A percentile compares a stretch with the other conserved stretches of the same genome.
Conservation (phyloP, 2,888 invertebrate genomes). For the Xestoiulus laeticollis region DNA sequence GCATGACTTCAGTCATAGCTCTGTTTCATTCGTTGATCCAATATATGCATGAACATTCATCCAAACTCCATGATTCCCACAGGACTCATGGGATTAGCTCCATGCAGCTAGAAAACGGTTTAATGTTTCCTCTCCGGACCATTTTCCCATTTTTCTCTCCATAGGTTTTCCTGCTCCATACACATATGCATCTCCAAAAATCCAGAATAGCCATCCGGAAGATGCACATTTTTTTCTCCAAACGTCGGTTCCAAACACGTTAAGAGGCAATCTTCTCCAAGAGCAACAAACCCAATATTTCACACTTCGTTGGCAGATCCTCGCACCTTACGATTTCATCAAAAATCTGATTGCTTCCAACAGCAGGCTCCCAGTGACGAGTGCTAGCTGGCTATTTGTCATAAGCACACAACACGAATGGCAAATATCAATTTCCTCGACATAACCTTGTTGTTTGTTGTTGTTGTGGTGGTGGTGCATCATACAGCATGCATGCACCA, state of each 20-base stretch:
- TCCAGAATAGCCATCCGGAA: not conserved
- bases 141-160: not conserved
- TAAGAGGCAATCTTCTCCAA: not conserved
- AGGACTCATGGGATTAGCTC: too few species aligned
- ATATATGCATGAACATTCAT: too few species aligned
- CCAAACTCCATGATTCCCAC: too few species aligned
- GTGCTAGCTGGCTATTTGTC: slow-evolving; percentile 1
- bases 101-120: too few species aligned
- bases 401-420: not conserved
- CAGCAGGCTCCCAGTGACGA: not conserved
- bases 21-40: too few species aligned
- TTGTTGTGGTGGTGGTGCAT: not conserved
- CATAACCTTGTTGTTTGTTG: not conserved
- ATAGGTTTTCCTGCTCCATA: not conserved
- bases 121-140: not conserved
- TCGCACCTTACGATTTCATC: not conserved
- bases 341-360: slow-evolving; percentile 22
- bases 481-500: not conserved
- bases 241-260: not conserved
- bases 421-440: not conserved
- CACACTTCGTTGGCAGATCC: slow-evolving; percentile 5
- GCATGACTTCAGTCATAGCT: too few species aligned
- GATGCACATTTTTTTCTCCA: not conserved
- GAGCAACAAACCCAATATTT: not conserved
- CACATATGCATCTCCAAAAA: not conserved